Evolutionary conservation across 2,888 invertebrate genomes (phyloP), one percentile per base, ranked within the genome.

Genomic region (Acrobasis suavella): DNA sequence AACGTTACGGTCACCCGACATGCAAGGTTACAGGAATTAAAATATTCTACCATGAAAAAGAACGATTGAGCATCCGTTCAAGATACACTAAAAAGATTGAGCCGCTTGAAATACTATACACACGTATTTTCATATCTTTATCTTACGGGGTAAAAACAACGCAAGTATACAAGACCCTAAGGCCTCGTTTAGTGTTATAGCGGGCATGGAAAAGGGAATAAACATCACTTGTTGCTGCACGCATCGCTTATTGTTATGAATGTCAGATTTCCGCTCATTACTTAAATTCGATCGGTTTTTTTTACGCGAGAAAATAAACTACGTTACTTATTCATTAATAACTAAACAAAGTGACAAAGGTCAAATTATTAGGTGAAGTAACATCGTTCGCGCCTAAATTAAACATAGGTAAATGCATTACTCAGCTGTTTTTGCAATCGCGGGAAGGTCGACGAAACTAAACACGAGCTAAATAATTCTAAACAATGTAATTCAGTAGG

Each of bases 361-460:
- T 66, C 60, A 56, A 55, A 49, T 61, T 68, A 64, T 62, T 64
- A 65, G 54, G 66, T 71, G 7, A 32, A 73, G 77, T 67, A 65
- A 76, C 68, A 75, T 74, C n/a, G 46, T 46, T 73, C 65, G 74
- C 69, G 71, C 61, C 74, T 67, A 65, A 72, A 70, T 69, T 68
- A 66, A 67, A 69, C 67, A 69, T 72, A 69, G n/a, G 3, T 22
- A 22, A 68, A 69, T 66, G 65, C 70, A 76, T 71, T 67, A 76
- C 69, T 71, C 73, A 64, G 62, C 50, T 63, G 66, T 70, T 77
- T 74, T 81, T 81, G 78, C 82, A 77, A 79, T 73, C 69, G 74
- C 67, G 50, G 65, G 71, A 74, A 81, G 80, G 80, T 74, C 76
- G 64, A 62, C 61, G 22, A 63, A 66, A 67, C 60, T 69, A 70